These are phyloP conservation scores for Toxonevra muliebris DNA, from an alignment of 2,888 invertebrate species.

Conservation along the genomic window DNA sequence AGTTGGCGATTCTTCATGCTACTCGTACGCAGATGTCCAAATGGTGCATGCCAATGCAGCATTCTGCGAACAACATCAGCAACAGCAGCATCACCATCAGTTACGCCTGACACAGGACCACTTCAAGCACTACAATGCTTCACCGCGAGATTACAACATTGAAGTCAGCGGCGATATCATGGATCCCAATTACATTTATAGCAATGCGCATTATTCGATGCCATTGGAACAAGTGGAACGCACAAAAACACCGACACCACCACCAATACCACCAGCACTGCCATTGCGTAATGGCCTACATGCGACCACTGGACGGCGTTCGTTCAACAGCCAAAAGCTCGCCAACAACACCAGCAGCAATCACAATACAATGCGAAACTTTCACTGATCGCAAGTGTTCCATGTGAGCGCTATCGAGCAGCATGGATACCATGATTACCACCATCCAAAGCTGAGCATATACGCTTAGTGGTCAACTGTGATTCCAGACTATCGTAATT, in stretches of 20 bases:
- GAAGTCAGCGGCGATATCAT: conserved; percentile 51
- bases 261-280: conserved; percentile 62
- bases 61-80: conserved; percentile 37
- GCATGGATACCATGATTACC: conserved; percentile 34
- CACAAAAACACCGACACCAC: conserved; percentile 60
- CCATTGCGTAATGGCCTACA: conserved; percentile 60
- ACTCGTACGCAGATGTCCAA: conserved; percentile 59
- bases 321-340: conserved; percentile 34
- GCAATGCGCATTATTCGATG: conserved; percentile 62
- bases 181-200: conserved; percentile 62
- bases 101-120: conserved; percentile 58
- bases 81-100: conserved; percentile 40
- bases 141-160: conserved; percentile 38
- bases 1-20: conserved; percentile 55
- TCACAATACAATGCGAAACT: conserved; percentile 56
- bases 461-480: conserved; percentile 58
- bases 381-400: conserved; percentile 56
- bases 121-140: conserved; percentile 52
- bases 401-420: conserved; percentile 35
- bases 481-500: conserved; percentile 49
- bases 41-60: conserved; percentile 47
- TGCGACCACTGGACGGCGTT: conserved; percentile 42
- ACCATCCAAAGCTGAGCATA: conserved; percentile 56
- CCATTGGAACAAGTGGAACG: conserved; percentile 60
- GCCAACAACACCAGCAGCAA: conserved; percentile 7